Base-by-base conservation (phyloP, 2,797 vertebrate genomes). In the Gobio occitaniae region DNA sequence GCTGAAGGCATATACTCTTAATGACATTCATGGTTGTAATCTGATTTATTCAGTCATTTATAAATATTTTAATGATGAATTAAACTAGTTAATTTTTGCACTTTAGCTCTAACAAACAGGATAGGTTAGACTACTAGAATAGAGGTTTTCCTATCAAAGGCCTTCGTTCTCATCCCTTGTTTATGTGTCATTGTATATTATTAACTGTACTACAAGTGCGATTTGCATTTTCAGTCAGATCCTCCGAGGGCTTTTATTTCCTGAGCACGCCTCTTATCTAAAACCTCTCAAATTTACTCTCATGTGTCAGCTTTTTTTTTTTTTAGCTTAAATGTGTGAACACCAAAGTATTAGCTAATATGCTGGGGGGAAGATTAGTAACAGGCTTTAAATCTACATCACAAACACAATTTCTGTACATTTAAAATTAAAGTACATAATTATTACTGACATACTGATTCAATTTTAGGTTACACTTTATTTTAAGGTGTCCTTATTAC, bases 241-340 rank as follows among this genome's bases (percentile, higher is more conserved):
- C 32, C 5, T 81, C 66, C 36, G 50, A 56, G 13, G 66, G 79
- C 15, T 32, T 69, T 70, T 56, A 29, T 50, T 78, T 78, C 76
- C 76, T 59, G 74, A 77, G 32, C 36, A 78, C 76, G 25, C 38
- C 76, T 63, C 52, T 77, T 77, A 71, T 81, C 50, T 59, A 81
- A 70, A 81, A 25, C 52, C 36, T 81, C n/a, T 71, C 10, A 44
- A 81, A 72, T 71, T 71, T 8, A 59, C n/a, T 59, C n/a, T 56
- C 9, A 19, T 61, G 6, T 44, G 68, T 80, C 44, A 52, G 21
- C 50, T 11, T 56, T 54, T 21, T 7, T 38, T 32, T 48, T 6
- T 48, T 56, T 12, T 6, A 15, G 19, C 6, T 77, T 77, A 77
- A 77, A 59, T n/a, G 32, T 59, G 47, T 69, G 32, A 32, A 65